Evolutionary conservation across 2,797 vertebrate species (phyloP).

Genomic region (Strix occidentalis): DNA sequence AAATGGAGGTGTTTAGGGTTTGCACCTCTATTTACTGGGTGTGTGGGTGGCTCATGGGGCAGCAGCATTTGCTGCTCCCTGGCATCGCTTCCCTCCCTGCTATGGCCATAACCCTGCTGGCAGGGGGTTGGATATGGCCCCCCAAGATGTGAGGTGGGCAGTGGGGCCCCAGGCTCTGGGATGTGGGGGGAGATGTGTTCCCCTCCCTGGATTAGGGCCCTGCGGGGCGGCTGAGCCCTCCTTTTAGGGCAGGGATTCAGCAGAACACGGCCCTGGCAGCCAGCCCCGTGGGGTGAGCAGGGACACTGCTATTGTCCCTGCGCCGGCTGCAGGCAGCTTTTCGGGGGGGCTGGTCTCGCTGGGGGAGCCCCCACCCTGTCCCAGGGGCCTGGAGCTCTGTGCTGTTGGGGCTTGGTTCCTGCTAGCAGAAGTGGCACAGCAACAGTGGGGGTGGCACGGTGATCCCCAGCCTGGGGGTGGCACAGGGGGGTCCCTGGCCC

Average conservation of each 20-base stretch:
- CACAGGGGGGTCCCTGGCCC: too few relatives aligned
- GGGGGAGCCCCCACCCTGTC: not conserved
- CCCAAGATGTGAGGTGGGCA: fast-evolving
- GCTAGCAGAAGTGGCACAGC: not conserved
- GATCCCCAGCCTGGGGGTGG: not conserved
- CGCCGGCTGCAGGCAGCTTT: not conserved
- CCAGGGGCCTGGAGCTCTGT: fast-evolving
- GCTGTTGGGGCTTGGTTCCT: not conserved
- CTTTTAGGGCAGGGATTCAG: conserved; percentile 41
- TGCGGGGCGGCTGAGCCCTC: not conserved
- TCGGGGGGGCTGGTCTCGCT: not conserved
- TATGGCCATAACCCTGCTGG: not conserved
- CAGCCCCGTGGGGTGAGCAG: not conserved
- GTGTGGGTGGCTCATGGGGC: not conserved
- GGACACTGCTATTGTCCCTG: conserved; percentile 6
- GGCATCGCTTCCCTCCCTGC: not conserved
- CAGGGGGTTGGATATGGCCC: fast-evolving
- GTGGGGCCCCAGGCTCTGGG: not conserved
- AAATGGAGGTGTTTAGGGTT: not conserved
- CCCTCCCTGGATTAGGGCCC: not conserved
- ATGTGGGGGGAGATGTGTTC: not conserved
- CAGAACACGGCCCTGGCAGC: not conserved
- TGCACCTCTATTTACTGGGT: not conserved
- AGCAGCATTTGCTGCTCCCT: not conserved
- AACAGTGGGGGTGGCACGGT: not conserved